These are phyloP conservation scores for Urophycis tenuis DNA, from an alignment of 2,797 vertebrate genomes.

Conservation along the genomic window DNA sequence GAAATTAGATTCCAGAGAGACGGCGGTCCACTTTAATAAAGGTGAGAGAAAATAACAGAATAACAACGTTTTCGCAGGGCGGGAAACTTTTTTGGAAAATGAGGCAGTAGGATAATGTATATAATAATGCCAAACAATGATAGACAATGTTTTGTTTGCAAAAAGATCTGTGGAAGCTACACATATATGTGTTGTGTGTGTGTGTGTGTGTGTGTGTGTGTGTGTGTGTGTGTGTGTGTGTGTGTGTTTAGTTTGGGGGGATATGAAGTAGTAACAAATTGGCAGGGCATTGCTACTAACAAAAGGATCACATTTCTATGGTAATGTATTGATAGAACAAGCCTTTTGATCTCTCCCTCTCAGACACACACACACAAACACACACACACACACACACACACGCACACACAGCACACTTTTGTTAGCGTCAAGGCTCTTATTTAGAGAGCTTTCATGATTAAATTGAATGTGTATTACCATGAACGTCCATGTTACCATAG, in stretches of 20 bases:
- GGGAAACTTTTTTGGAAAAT: neutral
- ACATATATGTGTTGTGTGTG: neutral
- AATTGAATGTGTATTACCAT: conserved; percentile 63
- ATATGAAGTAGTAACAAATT: conserved; percentile 28
- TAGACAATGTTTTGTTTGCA: neutral
- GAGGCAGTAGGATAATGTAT: too few species aligned
- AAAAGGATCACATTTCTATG: conserved; percentile 62
- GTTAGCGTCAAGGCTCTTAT: conserved; percentile 62
- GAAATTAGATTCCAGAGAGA: too few species aligned
- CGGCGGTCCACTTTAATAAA: neutral
- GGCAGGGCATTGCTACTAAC: conserved; percentile 52
- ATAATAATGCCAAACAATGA: too few species aligned
- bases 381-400: conserved; percentile 15
- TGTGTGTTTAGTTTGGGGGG: conserved; percentile 1
- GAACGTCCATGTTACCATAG: conserved; percentile 66
- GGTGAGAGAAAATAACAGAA: neutral
- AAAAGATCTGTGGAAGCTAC: neutral
- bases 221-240: neutral
- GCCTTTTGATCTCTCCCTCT: conserved; percentile 63
- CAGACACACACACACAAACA: conserved; percentile 4
- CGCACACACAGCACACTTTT: conserved; percentile 29
- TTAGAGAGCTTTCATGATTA: conserved; percentile 55
- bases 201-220: conserved; percentile 4
- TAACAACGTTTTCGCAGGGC: neutral
- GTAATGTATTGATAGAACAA: conserved; percentile 65